phyloP scores from a whole-genome alignment of 2,888 invertebrate genomes.

The Helleia helle region DNA sequence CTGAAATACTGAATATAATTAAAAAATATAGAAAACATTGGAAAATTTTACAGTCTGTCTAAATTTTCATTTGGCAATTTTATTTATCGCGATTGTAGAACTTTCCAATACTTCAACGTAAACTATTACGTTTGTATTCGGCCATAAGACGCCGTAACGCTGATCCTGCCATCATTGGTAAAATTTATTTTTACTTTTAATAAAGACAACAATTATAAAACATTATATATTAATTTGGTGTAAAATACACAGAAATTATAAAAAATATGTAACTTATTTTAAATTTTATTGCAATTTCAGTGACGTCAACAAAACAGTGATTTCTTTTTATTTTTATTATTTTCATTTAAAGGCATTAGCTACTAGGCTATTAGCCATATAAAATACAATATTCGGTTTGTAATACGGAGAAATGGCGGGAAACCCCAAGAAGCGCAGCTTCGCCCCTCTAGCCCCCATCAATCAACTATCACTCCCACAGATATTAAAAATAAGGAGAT shows the following conservation, averaged over 20 bases:
- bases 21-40: too few relatives aligned
- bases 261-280: not conserved
- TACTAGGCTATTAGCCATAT: too few relatives aligned
- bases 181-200: conserved; percentile 1
- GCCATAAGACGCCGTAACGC: conserved; percentile 89
- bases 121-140: conserved; percentile 83
- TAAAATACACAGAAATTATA: not conserved
- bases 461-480: too few relatives aligned
- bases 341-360: too few relatives aligned
- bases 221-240: conserved; percentile 3
- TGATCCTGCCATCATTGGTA: conserved; percentile 83
- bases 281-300: not conserved
- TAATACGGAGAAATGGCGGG: too few relatives aligned
- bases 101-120: not conserved
- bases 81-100: not conserved
- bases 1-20: too few relatives aligned
- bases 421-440: too few relatives aligned
- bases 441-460: too few relatives aligned
- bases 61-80: not conserved
- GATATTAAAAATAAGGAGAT: too few relatives aligned
- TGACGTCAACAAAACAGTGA: conserved; percentile 5
- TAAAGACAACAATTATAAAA: conserved; percentile 2
- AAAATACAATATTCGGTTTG: too few relatives aligned
- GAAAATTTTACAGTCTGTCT: too few relatives aligned
- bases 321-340: too few relatives aligned